Percentiles rank a stretch among this genome's conserved stretches.
Conservation (phyloP, 1,140 invertebrate species). For the Drosophila carrolli region DNA sequence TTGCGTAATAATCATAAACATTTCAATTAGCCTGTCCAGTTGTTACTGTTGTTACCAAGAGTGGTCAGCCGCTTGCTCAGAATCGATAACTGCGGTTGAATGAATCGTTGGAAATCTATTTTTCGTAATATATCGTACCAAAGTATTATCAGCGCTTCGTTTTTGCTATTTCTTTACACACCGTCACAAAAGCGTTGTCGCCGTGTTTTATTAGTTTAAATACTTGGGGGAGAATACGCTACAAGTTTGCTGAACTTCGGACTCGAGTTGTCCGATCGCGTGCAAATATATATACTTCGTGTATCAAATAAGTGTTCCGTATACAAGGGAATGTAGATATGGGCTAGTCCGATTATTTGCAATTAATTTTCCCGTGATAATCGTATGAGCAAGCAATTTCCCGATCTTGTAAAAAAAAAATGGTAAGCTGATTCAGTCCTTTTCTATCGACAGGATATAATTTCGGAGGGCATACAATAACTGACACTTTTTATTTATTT, state of each 20-base stretch:
- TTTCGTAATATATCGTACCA: slow-evolving; percentile 34
- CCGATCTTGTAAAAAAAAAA: neutral
- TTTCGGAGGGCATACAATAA: too few relatives aligned
- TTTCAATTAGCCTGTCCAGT: slow-evolving; percentile 12
- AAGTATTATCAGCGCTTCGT: slow-evolving; percentile 35
- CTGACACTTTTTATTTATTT: neutral
- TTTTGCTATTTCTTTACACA: slow-evolving; percentile 23
- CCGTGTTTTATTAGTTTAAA: slow-evolving; percentile 49
- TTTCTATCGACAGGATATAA: too few relatives aligned
- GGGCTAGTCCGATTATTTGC: slow-evolving; percentile 23
- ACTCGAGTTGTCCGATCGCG: slow-evolving; percentile 11
- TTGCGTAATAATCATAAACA: slow-evolving; percentile 48
- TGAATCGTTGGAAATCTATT: slow-evolving; percentile 27
- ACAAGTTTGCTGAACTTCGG: slow-evolving; percentile 49
- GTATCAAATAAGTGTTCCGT: slow-evolving; percentile 19
- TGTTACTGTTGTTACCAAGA: slow-evolving; percentile 37
- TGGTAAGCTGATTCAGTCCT: neutral
- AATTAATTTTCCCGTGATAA: slow-evolving; percentile 26
- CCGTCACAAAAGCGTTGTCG: neutral
- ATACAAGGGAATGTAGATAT: slow-evolving; percentile 14
- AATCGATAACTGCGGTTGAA: slow-evolving; percentile 7
- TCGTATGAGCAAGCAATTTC: neutral
- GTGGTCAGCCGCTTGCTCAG: neutral
- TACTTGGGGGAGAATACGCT: slow-evolving; percentile 16
- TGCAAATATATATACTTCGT: slow-evolving; percentile 8